Evolutionary conservation across 92 coral and sea anemone genomes (phyloP).

Genomic region (Epizoanthus ramosus): DNA sequence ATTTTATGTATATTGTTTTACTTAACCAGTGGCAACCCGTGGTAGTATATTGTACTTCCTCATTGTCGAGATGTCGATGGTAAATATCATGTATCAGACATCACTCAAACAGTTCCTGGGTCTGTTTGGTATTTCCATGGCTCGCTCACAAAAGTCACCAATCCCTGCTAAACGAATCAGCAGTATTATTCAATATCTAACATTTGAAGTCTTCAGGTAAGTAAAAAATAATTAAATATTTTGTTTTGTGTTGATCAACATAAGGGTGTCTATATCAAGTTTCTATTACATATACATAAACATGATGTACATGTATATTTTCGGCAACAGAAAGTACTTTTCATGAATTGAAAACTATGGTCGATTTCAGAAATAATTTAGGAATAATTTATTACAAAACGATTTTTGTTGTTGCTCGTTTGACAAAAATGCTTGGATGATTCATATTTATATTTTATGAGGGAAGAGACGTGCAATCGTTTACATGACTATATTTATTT

Average conservation of each 20-base stretch:
- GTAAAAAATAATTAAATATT: neutral
- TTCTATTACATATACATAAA: too few species aligned
- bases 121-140: slow-evolving; percentile 93
- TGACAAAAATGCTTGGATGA: too few species aligned
- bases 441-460: too few species aligned
- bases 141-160: slow-evolving; percentile 95
- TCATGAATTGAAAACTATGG: too few species aligned
- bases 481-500: too few species aligned
- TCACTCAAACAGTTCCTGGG: slow-evolving; percentile 98
- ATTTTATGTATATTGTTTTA: slow-evolving; percentile 18
- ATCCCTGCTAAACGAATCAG: slow-evolving; percentile 96
- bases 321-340: too few species aligned
- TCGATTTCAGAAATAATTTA: too few species aligned
- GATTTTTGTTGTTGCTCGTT: too few species aligned
- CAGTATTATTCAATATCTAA: slow-evolving; percentile 91
- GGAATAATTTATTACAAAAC: too few species aligned
- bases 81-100: slow-evolving; percentile 98
- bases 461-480: too few species aligned
- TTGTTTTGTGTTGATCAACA: neutral
- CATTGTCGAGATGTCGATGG: slow-evolving; percentile 98
- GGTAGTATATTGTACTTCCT: slow-evolving; percentile 97
- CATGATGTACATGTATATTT: too few species aligned
- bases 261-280: neutral
- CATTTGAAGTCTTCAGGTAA: slow-evolving; percentile 91
- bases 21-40: slow-evolving; percentile 88